These are phyloP conservation scores for Caenorhabditis doughertyi DNA, from an alignment of 2,888 invertebrate genomes.

Conservation along the genomic window DNA sequence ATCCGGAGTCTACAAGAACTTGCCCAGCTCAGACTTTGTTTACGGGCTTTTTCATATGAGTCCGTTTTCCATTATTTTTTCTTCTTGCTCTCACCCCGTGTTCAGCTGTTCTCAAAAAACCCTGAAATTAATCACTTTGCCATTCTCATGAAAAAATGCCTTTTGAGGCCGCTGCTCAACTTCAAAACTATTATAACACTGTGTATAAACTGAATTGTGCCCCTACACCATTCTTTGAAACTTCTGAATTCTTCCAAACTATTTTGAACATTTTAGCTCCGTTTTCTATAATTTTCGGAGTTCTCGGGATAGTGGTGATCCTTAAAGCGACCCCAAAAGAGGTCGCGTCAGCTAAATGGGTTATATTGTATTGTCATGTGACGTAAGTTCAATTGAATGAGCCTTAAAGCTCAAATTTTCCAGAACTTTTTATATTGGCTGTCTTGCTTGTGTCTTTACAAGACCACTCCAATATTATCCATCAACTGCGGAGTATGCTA, in stretches of 20 bases:
- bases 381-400: neutral
- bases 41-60: too few relatives aligned
- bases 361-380: constrained; percentile 1
- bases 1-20: too few relatives aligned
- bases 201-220: neutral
- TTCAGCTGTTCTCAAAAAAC: too few relatives aligned
- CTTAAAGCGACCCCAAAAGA: neutral
- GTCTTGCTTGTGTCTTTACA: neutral
- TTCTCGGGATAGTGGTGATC: neutral
- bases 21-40: too few relatives aligned
- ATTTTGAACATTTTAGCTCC: neutral
- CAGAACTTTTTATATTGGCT: neutral
- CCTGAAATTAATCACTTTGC: too few relatives aligned
- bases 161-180: neutral
- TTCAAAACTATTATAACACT: neutral
- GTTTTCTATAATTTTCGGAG: neutral
- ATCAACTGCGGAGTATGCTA: neutral
- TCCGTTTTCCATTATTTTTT: too few relatives aligned
- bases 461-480: too few relatives aligned
- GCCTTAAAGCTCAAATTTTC: neutral
- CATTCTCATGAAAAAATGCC: too few relatives aligned
- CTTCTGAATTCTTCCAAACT: neutral
- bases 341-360: neutral
- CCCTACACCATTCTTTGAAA: neutral
- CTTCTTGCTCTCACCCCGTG: too few relatives aligned